phyloP scores from a whole-genome alignment of 2,888 invertebrate species.

The Tineola bisselliella region DNA sequence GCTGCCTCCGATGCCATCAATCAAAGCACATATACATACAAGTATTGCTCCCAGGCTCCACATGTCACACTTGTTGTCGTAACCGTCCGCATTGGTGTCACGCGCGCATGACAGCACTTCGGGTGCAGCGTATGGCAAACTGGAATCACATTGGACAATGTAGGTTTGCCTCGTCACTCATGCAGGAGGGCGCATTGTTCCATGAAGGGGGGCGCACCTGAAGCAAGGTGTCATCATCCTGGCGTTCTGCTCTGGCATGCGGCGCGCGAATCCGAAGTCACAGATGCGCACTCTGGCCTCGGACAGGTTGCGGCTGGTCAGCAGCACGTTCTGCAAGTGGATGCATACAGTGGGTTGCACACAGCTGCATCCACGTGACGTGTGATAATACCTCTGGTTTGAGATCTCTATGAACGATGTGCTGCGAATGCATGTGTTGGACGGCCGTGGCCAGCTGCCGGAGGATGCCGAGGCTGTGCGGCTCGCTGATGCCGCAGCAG shows the following conservation, averaged over 20 bases:
- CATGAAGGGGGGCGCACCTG: conserved; percentile 54
- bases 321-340: conserved; percentile 43
- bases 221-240: conserved; percentile 86
- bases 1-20: too few species aligned
- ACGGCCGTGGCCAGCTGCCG: too few species aligned
- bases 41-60: conserved; percentile 96
- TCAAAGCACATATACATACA: too few species aligned
- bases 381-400: conserved; percentile 85
- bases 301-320: conserved; percentile 34
- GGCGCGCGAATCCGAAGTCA: conserved; percentile 96
- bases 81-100: conserved; percentile 63
- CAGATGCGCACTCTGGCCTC: conserved; percentile 81
- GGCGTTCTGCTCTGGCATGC: conserved; percentile 28
- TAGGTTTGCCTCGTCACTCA: too few species aligned
- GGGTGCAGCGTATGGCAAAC: conserved; percentile 92
- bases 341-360: too few species aligned
- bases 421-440: conserved; percentile 82
- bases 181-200: too few species aligned
- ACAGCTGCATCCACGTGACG: too few species aligned
- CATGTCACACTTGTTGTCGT: conserved; percentile 93
- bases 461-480: too few species aligned
- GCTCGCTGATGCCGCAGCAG: conserved; percentile 63
- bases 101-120: conserved; percentile 78
- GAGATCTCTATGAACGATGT: conserved; percentile 91
- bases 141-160: too few species aligned